Evolutionary conservation across 2,113 vertebrate genomes (phyloP).

Genomic region (Seriola dumerili): DNA sequence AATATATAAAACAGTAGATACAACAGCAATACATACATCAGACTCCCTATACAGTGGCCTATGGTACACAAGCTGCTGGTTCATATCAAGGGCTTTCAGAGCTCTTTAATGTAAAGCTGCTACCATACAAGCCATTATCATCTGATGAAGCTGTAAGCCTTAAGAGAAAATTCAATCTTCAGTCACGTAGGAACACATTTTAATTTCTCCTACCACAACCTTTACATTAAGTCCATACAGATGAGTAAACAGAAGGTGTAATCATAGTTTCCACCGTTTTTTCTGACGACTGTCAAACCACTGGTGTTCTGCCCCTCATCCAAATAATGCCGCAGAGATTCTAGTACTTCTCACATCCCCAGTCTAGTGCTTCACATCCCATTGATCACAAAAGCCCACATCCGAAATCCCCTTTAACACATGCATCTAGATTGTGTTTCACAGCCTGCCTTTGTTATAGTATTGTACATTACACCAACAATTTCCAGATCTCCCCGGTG

Average conservation of each 20-base stretch:
- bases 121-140: neutral
- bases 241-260: conserved; percentile 24
- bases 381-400: conserved; percentile 45
- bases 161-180: conserved; percentile 15
- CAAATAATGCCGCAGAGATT: conserved; percentile 14
- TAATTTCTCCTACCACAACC: conserved; percentile 19
- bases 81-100: conserved; percentile 19
- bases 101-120: conserved; percentile 41
- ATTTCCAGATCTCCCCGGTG: conserved; percentile 68
- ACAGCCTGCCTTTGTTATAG: conserved; percentile 56
- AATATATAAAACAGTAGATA: neutral
- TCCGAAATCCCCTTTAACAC: conserved; percentile 50
- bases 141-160: conserved; percentile 25
- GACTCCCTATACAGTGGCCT: neutral
- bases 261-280: conserved; percentile 15
- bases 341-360: neutral
- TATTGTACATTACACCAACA: conserved; percentile 69
- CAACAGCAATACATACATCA: neutral
- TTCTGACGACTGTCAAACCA: conserved; percentile 31
- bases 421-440: conserved; percentile 54
- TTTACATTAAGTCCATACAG: conserved; percentile 19
- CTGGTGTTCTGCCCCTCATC: conserved; percentile 12
- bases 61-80: neutral
- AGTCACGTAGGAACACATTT: conserved; percentile 10
- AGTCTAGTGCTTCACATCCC: conserved; percentile 21